Conservation (phyloP, 2,797 vertebrate species). For the Pseudomugil tenellus region DNA sequence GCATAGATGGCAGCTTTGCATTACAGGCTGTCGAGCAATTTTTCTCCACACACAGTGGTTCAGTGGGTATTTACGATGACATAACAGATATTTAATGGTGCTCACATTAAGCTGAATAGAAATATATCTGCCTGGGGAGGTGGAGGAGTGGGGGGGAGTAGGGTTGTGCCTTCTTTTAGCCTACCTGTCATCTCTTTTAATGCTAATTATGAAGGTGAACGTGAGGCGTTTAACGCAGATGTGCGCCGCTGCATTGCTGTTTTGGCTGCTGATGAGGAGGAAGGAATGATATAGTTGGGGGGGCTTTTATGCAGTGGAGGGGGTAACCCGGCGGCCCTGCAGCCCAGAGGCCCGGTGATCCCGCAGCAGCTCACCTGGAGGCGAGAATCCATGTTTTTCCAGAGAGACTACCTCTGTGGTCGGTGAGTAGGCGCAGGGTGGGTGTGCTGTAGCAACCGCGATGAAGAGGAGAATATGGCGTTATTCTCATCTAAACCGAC, state of each 20-base stretch:
- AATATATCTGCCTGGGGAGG: constrained; percentile 41
- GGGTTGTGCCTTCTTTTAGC: background rate
- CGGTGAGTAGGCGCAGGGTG: constrained; percentile 69
- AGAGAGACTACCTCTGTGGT: constrained; percentile 48
- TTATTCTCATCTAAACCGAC: background rate
- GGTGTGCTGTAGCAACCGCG: constrained; percentile 62
- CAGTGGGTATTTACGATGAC: constrained; percentile 35
- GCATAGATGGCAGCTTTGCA: constrained; percentile 49
- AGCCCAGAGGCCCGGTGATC: constrained; percentile 40
- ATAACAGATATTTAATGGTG: constrained; percentile 16
- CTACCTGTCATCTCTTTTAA: constrained; percentile 52
- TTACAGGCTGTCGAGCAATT: constrained; percentile 41
- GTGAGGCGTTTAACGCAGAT: constrained; percentile 66
- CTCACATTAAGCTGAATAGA: constrained; percentile 9
- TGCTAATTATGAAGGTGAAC: constrained; percentile 33
- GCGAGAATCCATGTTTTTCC: constrained; percentile 56
- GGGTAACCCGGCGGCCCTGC: constrained; percentile 18
- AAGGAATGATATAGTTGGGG: background rate
- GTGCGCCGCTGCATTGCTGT: constrained; percentile 49
- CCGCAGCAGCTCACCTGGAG: constrained; percentile 60
- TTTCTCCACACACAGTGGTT: constrained; percentile 23
- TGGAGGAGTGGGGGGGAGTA: constrained; percentile 12
- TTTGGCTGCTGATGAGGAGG: constrained; percentile 21
- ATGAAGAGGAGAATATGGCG: constrained; percentile 22
- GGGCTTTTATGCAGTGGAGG: background rate